These are phyloP conservation scores for Pampusana beccarii DNA, from an alignment of 2,113 vertebrate genomes.

Conservation along the genomic window DNA sequence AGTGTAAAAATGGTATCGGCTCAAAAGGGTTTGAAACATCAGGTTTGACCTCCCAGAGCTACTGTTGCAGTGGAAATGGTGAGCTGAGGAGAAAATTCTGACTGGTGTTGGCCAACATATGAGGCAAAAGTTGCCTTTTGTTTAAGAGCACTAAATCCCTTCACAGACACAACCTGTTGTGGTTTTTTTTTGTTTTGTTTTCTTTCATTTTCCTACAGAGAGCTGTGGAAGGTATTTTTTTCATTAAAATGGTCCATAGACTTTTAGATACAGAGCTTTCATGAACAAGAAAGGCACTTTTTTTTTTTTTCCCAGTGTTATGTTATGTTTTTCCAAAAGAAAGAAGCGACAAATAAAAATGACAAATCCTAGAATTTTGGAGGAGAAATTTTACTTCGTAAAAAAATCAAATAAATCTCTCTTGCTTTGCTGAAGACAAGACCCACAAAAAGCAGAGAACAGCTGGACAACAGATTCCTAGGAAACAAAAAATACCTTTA, in stretches of 20 bases:
- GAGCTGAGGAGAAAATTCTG: background rate
- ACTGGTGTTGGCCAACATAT: background rate
- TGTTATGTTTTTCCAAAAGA: background rate
- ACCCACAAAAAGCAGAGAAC: background rate
- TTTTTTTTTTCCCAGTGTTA: background rate
- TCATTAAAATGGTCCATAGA: background rate
- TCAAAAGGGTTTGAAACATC: background rate
- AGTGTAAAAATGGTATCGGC: background rate
- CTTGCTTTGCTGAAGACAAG: background rate
- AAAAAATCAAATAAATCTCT: background rate
- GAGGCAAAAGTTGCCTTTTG: background rate
- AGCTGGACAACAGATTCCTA: background rate
- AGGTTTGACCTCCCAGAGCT: background rate
- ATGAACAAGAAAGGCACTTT: background rate
- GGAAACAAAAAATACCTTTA: slow-evolving; percentile 13
- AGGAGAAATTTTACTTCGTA: background rate
- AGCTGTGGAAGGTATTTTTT: background rate
- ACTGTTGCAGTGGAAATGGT: background rate
- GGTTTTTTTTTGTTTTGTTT: background rate
- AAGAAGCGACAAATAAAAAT: background rate
- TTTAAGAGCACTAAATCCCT: background rate
- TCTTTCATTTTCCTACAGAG: rapidly evolving
- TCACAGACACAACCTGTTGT: background rate
- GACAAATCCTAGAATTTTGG: background rate
- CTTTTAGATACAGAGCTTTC: background rate